Evolutionary conservation across 1,140 invertebrate species (phyloP), one percentile per base, ranked within the genome.

Genomic region (Pygmarrhopalites habei): DNA sequence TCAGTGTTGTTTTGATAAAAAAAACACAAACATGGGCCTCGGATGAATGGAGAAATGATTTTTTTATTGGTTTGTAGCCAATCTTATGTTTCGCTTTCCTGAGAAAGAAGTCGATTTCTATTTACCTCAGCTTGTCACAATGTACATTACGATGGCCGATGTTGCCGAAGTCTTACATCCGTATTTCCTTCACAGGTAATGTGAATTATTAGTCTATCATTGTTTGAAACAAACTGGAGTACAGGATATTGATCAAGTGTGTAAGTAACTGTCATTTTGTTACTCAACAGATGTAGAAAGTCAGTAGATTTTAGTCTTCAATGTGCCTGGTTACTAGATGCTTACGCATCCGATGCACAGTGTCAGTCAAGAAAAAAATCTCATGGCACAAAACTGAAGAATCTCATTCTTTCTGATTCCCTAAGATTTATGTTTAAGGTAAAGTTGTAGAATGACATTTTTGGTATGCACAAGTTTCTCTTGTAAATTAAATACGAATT

Each of bases 71-170:
- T 7, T 29, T 57, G 19, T 44, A 86, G 87, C 85, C 63, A 97
- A 98, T 79, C 90, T 92, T 77, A 84, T 99, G 77, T 98, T 98
- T 77, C 93, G 87, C 77, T 98, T 98, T 78, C 83, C 85, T 28
- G 83, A 92, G 74, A 80, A 82, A 66, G 90, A 97, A 68, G 91
- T 98, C 35, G 95, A 99, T 79, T 95, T 98, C 76, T 99, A 97
- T 79, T 82, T 99, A 72, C 95, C 95, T 43, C 95, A 99, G 77
- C 76, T 99, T 72, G 87, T 98, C 68, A 94, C 92, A 72, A 95
- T 99, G 90, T 99, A 97, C 74, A 92, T 98, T 79, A 93, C 98
- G 77, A 94, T 96, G 84, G 86, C 87, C 70, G 94, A 98, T 74
- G 85, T 98, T 61, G 94, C 94, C 51, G 94, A 98, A 79, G 89